Evolutionary conservation across 2,888 invertebrate genomes (phyloP).

Genomic region (Piscicola geometra): DNA sequence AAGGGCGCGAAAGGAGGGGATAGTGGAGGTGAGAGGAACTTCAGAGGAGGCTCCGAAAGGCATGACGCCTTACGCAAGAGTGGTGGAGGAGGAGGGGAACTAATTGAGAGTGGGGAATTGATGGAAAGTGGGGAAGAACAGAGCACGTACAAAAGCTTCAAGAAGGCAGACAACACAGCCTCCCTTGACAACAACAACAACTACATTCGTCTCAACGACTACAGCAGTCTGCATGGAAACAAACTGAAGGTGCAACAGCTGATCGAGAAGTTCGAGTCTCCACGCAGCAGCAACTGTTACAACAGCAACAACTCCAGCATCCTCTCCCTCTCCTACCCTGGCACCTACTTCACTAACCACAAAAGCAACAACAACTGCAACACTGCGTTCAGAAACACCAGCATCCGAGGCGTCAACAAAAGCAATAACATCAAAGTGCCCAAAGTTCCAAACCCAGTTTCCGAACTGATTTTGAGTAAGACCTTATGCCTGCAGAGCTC

Average conservation of each 20-base stretch:
- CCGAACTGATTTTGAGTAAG: background rate
- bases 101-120: no score
- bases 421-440: background rate
- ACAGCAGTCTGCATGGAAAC: background rate
- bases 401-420: background rate
- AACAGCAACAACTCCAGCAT: background rate
- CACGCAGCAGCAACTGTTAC: background rate
- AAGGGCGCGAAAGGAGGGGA: background rate
- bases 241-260: slow-evolving; percentile 8
- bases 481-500: background rate
- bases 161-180: background rate
- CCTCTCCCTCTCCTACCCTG: background rate
- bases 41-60: background rate
- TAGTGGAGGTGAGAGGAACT: background rate
- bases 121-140: no score
- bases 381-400: background rate
- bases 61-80: no score
- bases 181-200: slow-evolving; percentile 1
- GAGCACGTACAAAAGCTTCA: no score
- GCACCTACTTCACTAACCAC: background rate
- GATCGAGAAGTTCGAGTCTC: background rate
- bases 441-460: background rate
- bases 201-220: background rate
- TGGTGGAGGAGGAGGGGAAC: background rate
- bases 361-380: background rate